Base-by-base conservation (phyloP, 2,113 vertebrate genomes). In the Gracilinanus agilis region DNA sequence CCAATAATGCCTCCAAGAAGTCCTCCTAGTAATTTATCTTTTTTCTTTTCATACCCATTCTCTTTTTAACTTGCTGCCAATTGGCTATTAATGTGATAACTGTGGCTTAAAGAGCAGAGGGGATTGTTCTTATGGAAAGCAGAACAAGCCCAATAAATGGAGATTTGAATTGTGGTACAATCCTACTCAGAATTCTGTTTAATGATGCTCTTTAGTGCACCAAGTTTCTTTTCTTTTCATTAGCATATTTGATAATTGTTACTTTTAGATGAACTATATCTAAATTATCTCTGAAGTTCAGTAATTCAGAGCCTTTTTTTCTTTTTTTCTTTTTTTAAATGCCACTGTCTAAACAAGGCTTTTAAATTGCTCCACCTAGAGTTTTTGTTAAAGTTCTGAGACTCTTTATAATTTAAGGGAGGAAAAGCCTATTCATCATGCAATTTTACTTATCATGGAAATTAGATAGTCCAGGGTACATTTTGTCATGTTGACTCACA, bases 211-310 rank as follows among this genome's bases (percentile, higher is more conserved):
- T 19, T 3, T 1, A 13, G 49, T 88, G 54, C 13, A 27, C n/a
- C 90, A 90, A 24, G 94, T 95, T 92, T 95, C 94, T 91, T 93
- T 90, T 91, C 44, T 95, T 67, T 89, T 55, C 53, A 12, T n/a
- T 67, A 91, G 92, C 90, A 88, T 29, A 54, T 90, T 94, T 93
- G 91, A 23, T 94, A 93, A 93, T 83, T 75, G 92, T 90, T 40
- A 54, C 40, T 92, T 90, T 67, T n/a, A 89, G 55, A 40, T 89
- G 40, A 94, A 54, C 96, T 94, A 61, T 40, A 91, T 95, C 91
- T 95, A 44, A 94, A 54, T 97, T 94, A 90, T 40, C 91, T 95
- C 90, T 95, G 97, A 97, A 96, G 92, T 90, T 96, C 90, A 40
- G 54, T 95, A 55, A 91, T 67, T 90, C 49, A 90, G 10, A 9